These are phyloP conservation scores for Henricia sp. DNA, from an alignment of 53 echinoderm and acorn worm species.

Conservation along the genomic window DNA sequence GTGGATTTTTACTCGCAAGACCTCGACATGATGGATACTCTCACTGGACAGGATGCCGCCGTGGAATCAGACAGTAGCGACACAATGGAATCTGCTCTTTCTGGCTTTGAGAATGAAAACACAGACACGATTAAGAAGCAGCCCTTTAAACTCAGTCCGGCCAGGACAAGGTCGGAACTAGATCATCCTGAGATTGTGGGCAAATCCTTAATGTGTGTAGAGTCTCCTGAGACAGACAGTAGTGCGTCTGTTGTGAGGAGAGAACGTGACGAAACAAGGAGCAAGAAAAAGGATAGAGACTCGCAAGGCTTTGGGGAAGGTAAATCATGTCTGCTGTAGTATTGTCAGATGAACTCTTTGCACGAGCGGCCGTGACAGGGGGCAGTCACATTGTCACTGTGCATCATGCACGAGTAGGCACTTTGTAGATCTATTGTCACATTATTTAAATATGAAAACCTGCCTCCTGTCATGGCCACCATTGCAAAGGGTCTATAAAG, in stretches of 20 bases:
- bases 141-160: slow-evolving; percentile 75
- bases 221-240: slow-evolving; percentile 6
- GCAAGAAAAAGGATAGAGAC: slow-evolving; percentile 37
- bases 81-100: slow-evolving; percentile 75
- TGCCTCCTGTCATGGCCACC: no score
- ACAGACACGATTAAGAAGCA: slow-evolving; percentile 99
- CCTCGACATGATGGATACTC: slow-evolving; percentile 79
- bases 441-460: no score
- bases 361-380: no score
- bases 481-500: no score
- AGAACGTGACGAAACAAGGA: slow-evolving; percentile 17
- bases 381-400: no score
- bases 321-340: not conserved
- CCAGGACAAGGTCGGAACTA: slow-evolving; percentile 42
- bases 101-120: slow-evolving; percentile 97
- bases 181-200: slow-evolving; percentile 37
- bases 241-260: slow-evolving; percentile 24
- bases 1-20: slow-evolving; percentile 90
- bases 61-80: slow-evolving; percentile 96
- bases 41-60: slow-evolving; percentile 79
- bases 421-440: no score
- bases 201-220: slow-evolving; percentile 18
- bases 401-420: no score
- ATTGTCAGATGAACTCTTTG: no score
- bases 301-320: slow-evolving; percentile 73